Evolutionary conservation across 2,797 vertebrate species (phyloP).

Genomic region (Lithobates pipiens): DNA sequence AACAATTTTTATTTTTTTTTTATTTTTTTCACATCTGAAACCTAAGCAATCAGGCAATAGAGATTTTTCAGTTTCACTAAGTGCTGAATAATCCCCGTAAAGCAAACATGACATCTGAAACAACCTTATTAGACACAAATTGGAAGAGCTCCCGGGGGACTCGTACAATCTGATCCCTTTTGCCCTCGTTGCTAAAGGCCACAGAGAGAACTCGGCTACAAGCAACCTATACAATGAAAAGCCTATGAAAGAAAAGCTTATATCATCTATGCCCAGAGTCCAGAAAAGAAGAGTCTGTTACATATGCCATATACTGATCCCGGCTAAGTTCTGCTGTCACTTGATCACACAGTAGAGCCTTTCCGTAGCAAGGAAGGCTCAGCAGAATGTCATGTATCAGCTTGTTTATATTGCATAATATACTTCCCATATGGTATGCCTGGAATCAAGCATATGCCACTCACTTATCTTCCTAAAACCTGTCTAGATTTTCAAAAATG

Average conservation of each 20-base stretch:
- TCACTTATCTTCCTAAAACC: background rate
- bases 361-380: background rate
- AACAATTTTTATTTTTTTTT: background rate
- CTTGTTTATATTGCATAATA: background rate
- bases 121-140: background rate
- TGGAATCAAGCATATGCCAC: slow-evolving; percentile 6
- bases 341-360: background rate
- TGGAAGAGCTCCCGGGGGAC: background rate
- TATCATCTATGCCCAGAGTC: background rate
- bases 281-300: background rate
- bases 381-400: background rate
- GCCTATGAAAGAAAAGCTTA: background rate
- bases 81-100: background rate
- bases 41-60: background rate
- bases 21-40: background rate
- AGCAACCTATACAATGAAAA: background rate
- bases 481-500: background rate
- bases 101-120: background rate
- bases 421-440: background rate
- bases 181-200: background rate
- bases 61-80: background rate
- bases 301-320: background rate
- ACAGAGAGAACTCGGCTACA: background rate
- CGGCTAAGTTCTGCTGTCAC: background rate
- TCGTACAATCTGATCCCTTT: background rate